Evolutionary conservation across 1,140 invertebrate genomes (phyloP), one percentile per base, ranked within the genome.

Genomic region (Drosophila setifemur): DNA sequence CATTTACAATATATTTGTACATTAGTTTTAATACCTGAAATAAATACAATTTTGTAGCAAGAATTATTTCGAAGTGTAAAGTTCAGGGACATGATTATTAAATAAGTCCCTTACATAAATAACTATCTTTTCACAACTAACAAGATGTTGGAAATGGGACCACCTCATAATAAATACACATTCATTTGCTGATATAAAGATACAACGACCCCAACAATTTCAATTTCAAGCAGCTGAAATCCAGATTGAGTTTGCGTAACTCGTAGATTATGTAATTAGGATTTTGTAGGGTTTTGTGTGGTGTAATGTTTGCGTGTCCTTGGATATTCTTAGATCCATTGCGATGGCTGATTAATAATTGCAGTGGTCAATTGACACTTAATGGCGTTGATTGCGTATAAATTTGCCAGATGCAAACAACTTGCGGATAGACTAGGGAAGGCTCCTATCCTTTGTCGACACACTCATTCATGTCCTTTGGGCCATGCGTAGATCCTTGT

Each of bases 331-430:
- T 44, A 33, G 33, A 64, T 64, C 61, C 58, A 40, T 64, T 31
- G 61, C 29, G 58, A 64, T 19, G 14, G 6, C 66, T 69, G 53
- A 71, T 71, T 71, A 60, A 50, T 71, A 71, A 71, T 71, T 71
- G 53, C 53, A 49, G 11, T 44, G 28, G 18, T 66, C 42, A 39
- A 71, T 47, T 70, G 42, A 69, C 50, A 57, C 66, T 69, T 64
- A 63, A 69, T 42, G 42, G 66, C 50, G 28, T 68, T 40, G 53
- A 57, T 47, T 70, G 43, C 44, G 50, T 42, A 55, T 67, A 68
- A 66, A 54, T 68, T 44, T 45, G 29, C 8, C 6, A 18, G 1
- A 40, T 29, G 53, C 25, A 37, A 45, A 28, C 26, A 54, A 54
- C 9, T 50, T 50, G 8, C 5, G 23, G 11, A 9, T 25, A 23